Evolutionary conservation across 2,113 vertebrate species (phyloP), one percentile per base, ranked within the genome.

Genomic region (Oenanthe oenanthe): DNA sequence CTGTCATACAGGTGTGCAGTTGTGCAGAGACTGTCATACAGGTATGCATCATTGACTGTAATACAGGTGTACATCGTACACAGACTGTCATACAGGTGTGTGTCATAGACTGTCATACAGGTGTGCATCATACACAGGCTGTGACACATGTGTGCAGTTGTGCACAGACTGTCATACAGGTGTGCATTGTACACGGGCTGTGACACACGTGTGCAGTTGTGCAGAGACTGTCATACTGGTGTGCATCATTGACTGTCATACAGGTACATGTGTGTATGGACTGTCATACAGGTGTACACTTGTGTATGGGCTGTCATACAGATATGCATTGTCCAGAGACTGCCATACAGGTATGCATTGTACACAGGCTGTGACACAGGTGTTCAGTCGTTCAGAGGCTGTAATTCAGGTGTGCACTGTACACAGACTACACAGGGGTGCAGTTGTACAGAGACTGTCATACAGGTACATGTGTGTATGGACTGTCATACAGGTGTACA

Each of bases 101-200:
- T 28, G 4, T 4, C 9, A 12, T 34, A 13, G 22, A 18, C 10
- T 43, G 42, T 31, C 2, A 17, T 21, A 4, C 38, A 32, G 40
- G 62, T n/a, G n/a, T n/a, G n/a, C n/a, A n/a, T n/a, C n/a, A n/a
- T n/a, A n/a, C n/a, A n/a, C n/a, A n/a, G n/a, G n/a, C n/a, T n/a
- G n/a, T n/a, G n/a, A n/a, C n/a, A 36, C 34, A 36, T 7, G 14
- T 16, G 7, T 50, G 34, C 34, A 36, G 34, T 36, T 36, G 34
- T 36, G 34, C 34, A 36, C 34, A 36, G 50, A 51, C 45, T 60
- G 28, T 31, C 6, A 28, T 2, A 9, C 31, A 66, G 61, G 40
- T 54, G 50, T 67, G 8, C 17, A 13, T 4, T 1, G 7, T 22
- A 5, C 28, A 32, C 1, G 2, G 56, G 2, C 8, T 47, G 1